Base-by-base conservation (phyloP, 2,113 vertebrate species). In the Chlorodrepanis virens region DNA sequence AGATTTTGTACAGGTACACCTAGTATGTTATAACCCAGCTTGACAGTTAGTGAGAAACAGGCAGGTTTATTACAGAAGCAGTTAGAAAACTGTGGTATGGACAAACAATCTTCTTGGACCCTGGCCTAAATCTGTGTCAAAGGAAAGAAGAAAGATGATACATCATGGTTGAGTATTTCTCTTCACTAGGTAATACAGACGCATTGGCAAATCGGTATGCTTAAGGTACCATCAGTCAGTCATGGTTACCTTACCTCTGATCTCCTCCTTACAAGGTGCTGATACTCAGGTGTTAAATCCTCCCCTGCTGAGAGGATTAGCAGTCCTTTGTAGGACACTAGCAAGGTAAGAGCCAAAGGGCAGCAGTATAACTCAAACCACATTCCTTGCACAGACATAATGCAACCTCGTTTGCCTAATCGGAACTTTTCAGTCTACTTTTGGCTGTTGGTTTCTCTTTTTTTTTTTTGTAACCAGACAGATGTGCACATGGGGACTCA, bases 381-480 rank as follows among this genome's bases (percentile, higher is more conserved):
- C 19, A n/a, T 45, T 85, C 8, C 37, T 75, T 68, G 57, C 19
- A 68, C 78, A 82, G 44, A 35, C 23, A 37, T 57, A 65, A 45
- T 20, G 16, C 8, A 72, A n/a, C 10, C 13, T 53, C 49, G 33
- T 83, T 90, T 94, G 50, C 33, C 63, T 77, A 79, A 72, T 2
- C 69, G 33, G 37, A 77, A 8, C 21, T 81, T 78, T 83, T 63
- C 75, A 86, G 28, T 65, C 65, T 93, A 54, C n/a, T 90, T 90
- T 92, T 57, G 20, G 9, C 37, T 49, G 9, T 27, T 56, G 4
- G 9, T 72, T 92, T 96, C 31, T 42, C 33, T 19, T 28, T 47
- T 56, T 10, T 60, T 49, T 52, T 63, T 71, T 53, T 71, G 15
- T 56, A 79, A 12, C 56, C n/a, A 49, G 23, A 67, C 59, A 76